Base-by-base conservation (phyloP, 2,888 invertebrate genomes). In the Resseliella maxima region DNA sequence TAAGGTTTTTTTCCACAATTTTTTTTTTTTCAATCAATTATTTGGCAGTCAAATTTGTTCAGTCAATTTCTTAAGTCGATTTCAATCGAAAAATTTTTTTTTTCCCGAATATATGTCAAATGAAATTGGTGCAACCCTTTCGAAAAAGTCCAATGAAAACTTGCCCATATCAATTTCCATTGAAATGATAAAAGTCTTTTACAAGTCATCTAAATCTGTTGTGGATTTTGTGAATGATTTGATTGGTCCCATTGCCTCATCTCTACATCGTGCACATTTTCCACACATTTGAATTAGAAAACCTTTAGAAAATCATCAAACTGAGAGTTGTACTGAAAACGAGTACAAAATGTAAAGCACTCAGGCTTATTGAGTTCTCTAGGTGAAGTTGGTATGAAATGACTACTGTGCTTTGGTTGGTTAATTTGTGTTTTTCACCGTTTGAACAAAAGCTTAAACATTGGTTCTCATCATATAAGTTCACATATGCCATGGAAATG, bases 381-480 rank as follows among this genome's bases (percentile, higher is more conserved):
- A 12, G 35, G 72, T 0, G 0, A 15, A 72, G 18, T 35, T 35
- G 31, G 72, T 15, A 72, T 72, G 15, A 72, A n/a, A 72, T 18
- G 72, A 72, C 12, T 27, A 3, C 72, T 31, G 31, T 35, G 8
- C 72, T 72, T 72, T 72, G 41, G 72, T 31, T 72, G 72, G 72
- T 72, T 72, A 72, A 72, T 72, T 72, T 72, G 72, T 72, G n/a
- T 31, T 72, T 72, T 72, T 72, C 31, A 31, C 72, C 31, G 3
- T 50, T 72, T 35, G 72, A 72, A 72, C 15, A 72, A 72, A 72
- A 72, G 72, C 72, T 72, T 31, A 18, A 72, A 15, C 72, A 31
- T 72, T 72, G 35, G 31, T 31, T 72, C 72, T n/a, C 12, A 15
- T n/a, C n/a, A n/a, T n/a, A n/a, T n/a, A n/a, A n/a, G n/a, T n/a